Conservation (phyloP, 2,113 vertebrate species). For the Grallaria varia region DNA sequence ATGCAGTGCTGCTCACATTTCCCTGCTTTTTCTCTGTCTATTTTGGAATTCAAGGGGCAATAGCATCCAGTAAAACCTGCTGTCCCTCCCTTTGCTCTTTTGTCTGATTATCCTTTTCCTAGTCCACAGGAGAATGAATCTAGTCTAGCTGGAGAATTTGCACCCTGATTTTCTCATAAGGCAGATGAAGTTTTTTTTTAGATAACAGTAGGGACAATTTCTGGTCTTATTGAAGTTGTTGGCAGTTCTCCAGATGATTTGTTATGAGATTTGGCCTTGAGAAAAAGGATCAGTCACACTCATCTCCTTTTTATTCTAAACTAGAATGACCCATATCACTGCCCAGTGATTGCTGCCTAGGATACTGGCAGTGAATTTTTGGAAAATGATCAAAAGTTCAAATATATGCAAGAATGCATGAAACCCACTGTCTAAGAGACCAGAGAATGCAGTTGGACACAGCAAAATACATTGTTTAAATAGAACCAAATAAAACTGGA, state of each 20-base stretch:
- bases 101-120: neutral
- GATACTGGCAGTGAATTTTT: conserved; percentile 60
- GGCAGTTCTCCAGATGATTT: conserved; percentile 40
- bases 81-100: neutral
- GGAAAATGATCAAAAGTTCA: conserved; percentile 57
- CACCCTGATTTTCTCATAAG: conserved; percentile 19
- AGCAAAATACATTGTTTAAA: neutral
- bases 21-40: neutral
- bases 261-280: conserved; percentile 57
- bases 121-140: neutral
- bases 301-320: conserved; percentile 49
- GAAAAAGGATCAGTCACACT: conserved; percentile 58
- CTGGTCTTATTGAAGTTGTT: conserved; percentile 39
- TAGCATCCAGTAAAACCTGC: neutral
- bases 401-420: conserved; percentile 63
- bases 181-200: conserved; percentile 27
- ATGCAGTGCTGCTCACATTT: neutral
- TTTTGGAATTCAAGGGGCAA: neutral
- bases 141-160: conserved; percentile 21
- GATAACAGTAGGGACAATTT: conserved; percentile 32
- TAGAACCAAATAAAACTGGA: conserved; percentile 1
- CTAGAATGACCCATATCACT: conserved; percentile 48
- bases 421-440: conserved; percentile 29
- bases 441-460: neutral
- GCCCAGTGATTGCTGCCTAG: conserved; percentile 52